phyloP scores from a whole-genome alignment of 2,113 vertebrate species.

The Apaloderma vittatum region DNA sequence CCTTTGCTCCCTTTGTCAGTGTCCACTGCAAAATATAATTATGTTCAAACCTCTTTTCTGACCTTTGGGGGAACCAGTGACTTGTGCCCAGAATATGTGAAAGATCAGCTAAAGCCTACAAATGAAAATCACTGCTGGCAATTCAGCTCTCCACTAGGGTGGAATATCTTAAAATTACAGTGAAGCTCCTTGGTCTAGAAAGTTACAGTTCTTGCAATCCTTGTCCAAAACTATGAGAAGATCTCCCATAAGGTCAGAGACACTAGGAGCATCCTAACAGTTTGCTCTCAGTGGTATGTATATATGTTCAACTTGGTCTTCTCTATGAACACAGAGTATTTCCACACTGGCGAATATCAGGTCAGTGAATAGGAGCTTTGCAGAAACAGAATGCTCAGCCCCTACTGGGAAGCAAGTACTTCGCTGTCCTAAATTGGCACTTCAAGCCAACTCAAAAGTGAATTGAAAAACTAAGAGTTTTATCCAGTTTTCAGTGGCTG shows the following conservation, averaged over 20 bases:
- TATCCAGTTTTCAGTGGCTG: not conserved
- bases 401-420: not conserved
- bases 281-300: not conserved
- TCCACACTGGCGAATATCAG: not conserved
- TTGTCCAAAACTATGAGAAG: not conserved
- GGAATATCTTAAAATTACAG: not conserved
- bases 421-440: not conserved
- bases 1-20: not conserved
- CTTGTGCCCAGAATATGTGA: not conserved
- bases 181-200: not conserved
- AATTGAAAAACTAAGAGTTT: not conserved
- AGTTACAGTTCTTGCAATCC: not conserved
- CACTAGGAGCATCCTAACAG: not conserved
- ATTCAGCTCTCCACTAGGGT: not conserved
- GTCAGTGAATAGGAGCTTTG: not conserved
- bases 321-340: not conserved
- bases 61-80: not conserved
- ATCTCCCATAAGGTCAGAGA: not conserved
- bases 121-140: not conserved
- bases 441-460: not conserved
- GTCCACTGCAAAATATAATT: not conserved
- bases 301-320: not conserved
- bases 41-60: not conserved
- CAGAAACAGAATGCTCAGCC: not conserved
- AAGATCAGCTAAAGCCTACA: not conserved